Evolutionary conservation across 2,888 invertebrate species (phyloP), one percentile per base, ranked within the genome.

Genomic region (Adineta ricciae): DNA sequence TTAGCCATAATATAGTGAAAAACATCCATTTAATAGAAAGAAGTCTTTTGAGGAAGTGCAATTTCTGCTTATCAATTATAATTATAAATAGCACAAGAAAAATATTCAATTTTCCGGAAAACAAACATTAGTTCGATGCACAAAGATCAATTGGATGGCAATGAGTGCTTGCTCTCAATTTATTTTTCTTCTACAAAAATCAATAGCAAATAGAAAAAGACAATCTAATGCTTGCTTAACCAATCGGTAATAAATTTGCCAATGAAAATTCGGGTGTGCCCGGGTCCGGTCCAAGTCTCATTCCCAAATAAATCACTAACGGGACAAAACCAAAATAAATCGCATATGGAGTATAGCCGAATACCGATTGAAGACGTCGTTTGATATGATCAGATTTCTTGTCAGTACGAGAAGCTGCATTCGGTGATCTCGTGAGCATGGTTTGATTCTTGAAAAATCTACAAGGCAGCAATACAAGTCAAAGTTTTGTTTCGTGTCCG

Each of bases 301-400:
- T 56, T 21, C 84, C 84, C 36, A 56, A 32, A 56, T 84, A 84
- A 2, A 84, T 84, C 24, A 84, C 84, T 38, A 56, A 9, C 41
- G 84, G 84, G 1, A 84, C 41, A 27, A 84, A 84, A 56, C 84
- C 83, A 83, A 19, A 83, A 50, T 83, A 83, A 83, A 83, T 21
- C 2, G 78, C 78, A 78, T 78, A 41, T 41, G 78, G 78, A 78
- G 24, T 78, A 41, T 41, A 78, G 14, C 78, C 41, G 4, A 78
- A 2, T n/a, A 78, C 78, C 24, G 78, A 78, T n/a, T 78, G 41
- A n/a, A 78, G 78, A 78, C 78, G 78, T 11, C 78, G 78, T 78
- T 78, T 78, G 24, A 78, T 41, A 41, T 78, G 24, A 78, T 78
- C 78, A 4, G 24, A 41, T 78, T 24, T 78, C n/a, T 78, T 78